Evolutionary conservation across 2,113 vertebrate genomes (phyloP).

Genomic region (Columba livia): DNA sequence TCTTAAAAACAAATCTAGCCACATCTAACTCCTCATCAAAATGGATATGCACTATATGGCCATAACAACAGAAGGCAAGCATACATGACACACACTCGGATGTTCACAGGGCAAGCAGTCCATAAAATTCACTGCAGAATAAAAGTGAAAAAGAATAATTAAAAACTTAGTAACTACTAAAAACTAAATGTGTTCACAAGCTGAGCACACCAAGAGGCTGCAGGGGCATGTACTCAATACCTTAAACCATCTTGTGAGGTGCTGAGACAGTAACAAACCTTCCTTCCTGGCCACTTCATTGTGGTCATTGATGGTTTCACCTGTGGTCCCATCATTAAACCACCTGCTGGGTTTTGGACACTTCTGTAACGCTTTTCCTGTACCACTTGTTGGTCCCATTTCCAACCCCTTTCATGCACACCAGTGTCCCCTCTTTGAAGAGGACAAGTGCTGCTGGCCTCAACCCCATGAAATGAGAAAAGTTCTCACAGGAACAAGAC

Average conservation of each 20-base stretch:
- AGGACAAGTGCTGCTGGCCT: neutral
- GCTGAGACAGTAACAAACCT: neutral
- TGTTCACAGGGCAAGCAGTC: neutral
- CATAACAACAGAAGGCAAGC: neutral
- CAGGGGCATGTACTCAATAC: neutral
- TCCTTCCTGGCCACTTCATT: neutral
- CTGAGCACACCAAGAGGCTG: neutral
- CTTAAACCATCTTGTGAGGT: neutral
- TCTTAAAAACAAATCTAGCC: neutral
- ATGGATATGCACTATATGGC: too few species aligned
- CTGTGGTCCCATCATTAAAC: neutral
- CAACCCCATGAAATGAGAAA: neutral
- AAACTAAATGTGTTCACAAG: neutral
- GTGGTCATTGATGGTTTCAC: neutral
- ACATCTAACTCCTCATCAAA: neutral
- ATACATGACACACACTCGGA: neutral
- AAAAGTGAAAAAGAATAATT: neutral
- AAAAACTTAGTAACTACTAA: neutral
- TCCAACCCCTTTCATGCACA: neutral
- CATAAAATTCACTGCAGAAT: neutral
- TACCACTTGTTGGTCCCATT: neutral
- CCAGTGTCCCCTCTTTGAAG: neutral
- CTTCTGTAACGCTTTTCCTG: neutral
- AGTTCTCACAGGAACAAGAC: neutral
- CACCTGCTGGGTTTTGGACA: neutral